Conservation (phyloP, 2,797 vertebrate species). For the Lagodon rhomboides region DNA sequence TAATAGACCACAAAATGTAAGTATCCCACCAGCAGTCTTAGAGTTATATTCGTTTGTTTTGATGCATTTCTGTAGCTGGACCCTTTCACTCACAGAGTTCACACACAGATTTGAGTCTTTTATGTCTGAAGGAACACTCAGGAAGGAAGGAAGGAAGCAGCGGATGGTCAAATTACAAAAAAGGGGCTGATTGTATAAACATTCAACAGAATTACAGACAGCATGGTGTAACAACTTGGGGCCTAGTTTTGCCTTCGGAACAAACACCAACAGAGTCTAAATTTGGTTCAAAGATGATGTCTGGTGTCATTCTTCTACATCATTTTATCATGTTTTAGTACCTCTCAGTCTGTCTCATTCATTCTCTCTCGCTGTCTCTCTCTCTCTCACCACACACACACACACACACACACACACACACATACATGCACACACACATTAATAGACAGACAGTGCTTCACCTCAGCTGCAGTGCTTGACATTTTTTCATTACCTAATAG, state of each 20-base stretch:
- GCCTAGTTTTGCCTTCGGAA: constrained; percentile 10
- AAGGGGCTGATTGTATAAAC: constrained; percentile 42
- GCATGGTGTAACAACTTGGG: neutral
- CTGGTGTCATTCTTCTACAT: neutral
- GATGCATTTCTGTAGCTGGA: neutral
- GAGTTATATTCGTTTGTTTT: neutral
- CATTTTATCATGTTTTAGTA: constrained; percentile 6
- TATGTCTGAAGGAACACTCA: constrained; percentile 16
- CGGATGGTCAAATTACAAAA: constrained; percentile 17
- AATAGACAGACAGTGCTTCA: constrained; percentile 28
- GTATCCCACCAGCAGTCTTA: neutral
- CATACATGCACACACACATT: neutral
- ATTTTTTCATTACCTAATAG: constrained; percentile 60
- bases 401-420: neutral
- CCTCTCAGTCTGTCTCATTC: neutral
- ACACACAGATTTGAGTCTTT: neutral
- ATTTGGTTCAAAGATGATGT: neutral
- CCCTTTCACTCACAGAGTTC: neutral
- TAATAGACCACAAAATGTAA: constrained; percentile 17
- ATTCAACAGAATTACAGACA: constrained; percentile 8
- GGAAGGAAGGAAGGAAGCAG: constrained; percentile 47
- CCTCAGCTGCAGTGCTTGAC: constrained; percentile 47
- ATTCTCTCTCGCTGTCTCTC: neutral
- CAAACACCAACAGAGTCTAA: too few species aligned
- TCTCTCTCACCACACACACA: neutral